phyloP scores from a whole-genome alignment of 2,797 vertebrate genomes.

The Etheostoma perlongum region DNA sequence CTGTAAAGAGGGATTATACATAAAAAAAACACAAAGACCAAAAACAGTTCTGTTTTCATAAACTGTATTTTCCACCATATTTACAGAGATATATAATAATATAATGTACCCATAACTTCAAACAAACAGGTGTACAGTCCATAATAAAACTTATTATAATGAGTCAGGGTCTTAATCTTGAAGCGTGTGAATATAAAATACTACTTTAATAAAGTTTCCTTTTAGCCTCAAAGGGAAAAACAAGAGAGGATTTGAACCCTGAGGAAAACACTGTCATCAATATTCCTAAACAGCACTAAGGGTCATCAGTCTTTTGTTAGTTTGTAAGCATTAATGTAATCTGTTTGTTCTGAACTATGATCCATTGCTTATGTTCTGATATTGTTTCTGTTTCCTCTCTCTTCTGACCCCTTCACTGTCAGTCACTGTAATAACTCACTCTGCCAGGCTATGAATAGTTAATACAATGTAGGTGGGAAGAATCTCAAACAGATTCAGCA shows the following conservation, averaged over 20 bases:
- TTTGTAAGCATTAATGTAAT: constrained; percentile 23
- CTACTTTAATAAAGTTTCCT: not conserved
- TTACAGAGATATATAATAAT: constrained; percentile 10
- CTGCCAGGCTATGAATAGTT: constrained; percentile 62
- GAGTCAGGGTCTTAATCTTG: not conserved
- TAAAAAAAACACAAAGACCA: constrained; percentile 7
- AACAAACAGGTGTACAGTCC: not conserved
- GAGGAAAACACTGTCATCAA: not conserved
- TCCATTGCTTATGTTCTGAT: not conserved
- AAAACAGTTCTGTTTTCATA: not conserved
- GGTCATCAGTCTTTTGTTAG: constrained; percentile 9
- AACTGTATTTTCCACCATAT: constrained; percentile 2
- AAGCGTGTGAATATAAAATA: constrained; percentile 7
- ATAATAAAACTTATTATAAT: constrained; percentile 8
- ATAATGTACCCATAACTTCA: not conserved
- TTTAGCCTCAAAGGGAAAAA: constrained; percentile 16
- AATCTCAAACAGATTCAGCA: constrained; percentile 47
- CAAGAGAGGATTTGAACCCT: not conserved
- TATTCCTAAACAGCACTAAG: not conserved
- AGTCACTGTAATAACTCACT: constrained; percentile 51
- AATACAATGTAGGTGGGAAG: constrained; percentile 53
- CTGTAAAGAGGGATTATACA: constrained; percentile 11
- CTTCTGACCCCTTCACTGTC: constrained; percentile 38
- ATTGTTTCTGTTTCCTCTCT: constrained; percentile 7
- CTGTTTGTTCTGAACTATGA: constrained; percentile 4